phyloP scores from a whole-genome alignment of 2,113 vertebrate species.

The Semicossyphus pulcher region DNA sequence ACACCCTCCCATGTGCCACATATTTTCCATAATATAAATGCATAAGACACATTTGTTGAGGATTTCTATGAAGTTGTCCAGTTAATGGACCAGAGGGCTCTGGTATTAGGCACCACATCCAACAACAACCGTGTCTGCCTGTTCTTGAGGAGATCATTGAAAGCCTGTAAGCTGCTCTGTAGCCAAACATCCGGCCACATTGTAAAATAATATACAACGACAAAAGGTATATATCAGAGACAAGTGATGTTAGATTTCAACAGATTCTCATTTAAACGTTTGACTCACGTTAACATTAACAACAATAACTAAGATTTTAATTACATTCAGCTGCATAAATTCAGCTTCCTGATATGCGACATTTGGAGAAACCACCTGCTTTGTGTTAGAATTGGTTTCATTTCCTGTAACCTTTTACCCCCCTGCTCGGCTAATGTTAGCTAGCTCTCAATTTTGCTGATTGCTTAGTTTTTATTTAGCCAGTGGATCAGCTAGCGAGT shows the following conservation, averaged over 20 bases:
- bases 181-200: neutral
- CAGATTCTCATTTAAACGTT: too few species aligned
- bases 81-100: too few species aligned
- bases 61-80: too few species aligned
- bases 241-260: too few species aligned
- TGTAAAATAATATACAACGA: neutral
- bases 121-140: too few species aligned
- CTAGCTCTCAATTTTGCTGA: constrained; percentile 21
- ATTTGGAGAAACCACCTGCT: neutral
- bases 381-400: neutral
- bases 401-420: neutral
- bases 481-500: neutral
- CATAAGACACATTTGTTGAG: too few species aligned
- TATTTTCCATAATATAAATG: too few species aligned
- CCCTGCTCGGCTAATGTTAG: neutral
- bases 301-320: neutral
- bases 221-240: too few species aligned
- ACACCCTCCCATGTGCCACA: too few species aligned
- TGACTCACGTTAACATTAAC: neutral
- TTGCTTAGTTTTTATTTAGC: constrained; percentile 7
- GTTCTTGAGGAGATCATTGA: too few species aligned
- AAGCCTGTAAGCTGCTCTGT: too few species aligned
- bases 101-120: too few species aligned
- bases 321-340: neutral
- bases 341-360: neutral